phyloP scores from a whole-genome alignment of 2,888 invertebrate species.

The Heliconius charithonia region DNA sequence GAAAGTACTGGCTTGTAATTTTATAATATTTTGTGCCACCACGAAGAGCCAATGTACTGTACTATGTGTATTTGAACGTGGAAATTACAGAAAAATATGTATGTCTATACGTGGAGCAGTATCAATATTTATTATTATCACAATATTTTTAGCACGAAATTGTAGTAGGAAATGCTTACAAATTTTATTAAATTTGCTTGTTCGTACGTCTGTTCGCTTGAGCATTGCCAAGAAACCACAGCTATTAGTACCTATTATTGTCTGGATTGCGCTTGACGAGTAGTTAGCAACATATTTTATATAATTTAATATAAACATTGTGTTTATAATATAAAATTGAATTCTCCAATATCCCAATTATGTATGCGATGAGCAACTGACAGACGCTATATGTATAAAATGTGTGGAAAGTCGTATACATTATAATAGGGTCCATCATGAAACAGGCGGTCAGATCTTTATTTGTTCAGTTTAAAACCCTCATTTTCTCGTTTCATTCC shows the following conservation, averaged over 20 bases:
- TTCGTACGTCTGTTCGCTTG: constrained; percentile 1
- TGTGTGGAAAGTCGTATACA: neutral
- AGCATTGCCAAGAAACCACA: neutral
- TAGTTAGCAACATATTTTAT: neutral
- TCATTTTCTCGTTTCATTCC: constrained; percentile 7
- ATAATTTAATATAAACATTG: neutral
- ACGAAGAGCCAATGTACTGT: neutral
- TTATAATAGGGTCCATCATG: constrained; percentile 13
- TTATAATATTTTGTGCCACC: neutral
- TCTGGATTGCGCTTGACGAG: neutral
- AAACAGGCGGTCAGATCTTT: constrained; percentile 4
- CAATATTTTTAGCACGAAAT: neutral
- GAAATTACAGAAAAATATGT: too few relatives aligned
- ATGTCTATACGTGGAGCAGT: neutral
- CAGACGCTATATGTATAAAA: neutral
- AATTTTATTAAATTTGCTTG: neutral
- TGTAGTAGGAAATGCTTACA: neutral
- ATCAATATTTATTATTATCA: neutral
- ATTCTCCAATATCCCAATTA: neutral
- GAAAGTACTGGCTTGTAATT: neutral
- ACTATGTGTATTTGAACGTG: neutral
- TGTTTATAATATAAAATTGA: neutral
- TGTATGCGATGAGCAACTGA: too few relatives aligned
- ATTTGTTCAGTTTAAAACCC: constrained; percentile 7
- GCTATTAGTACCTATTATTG: neutral